phyloP scores from a whole-genome alignment of 2,113 vertebrate genomes.

The Euleptes europaea region DNA sequence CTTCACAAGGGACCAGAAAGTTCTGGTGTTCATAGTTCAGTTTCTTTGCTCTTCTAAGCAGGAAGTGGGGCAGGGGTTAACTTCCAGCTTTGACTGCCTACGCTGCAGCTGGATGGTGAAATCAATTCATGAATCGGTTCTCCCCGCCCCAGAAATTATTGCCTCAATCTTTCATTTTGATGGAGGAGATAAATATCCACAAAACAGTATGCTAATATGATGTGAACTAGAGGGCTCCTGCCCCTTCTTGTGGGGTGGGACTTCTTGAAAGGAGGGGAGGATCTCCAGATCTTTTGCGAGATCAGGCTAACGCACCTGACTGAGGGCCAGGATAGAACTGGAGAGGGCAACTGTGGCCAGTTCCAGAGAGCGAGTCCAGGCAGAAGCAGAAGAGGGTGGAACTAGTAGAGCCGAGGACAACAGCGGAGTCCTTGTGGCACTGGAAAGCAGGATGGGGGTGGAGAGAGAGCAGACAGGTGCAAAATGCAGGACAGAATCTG shows the following conservation, averaged over 20 bases:
- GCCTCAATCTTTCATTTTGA: neutral
- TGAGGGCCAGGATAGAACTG: neutral
- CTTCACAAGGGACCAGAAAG: neutral
- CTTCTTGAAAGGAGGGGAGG: neutral
- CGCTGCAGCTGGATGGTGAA: neutral
- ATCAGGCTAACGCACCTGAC: no score
- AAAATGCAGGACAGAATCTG: no score
- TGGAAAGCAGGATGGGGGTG: neutral
- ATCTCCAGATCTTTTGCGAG: neutral
- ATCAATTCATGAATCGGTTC: rapidly evolving
- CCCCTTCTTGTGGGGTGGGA: neutral
- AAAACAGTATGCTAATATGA: neutral
- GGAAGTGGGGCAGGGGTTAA: neutral
- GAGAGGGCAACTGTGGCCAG: no score
- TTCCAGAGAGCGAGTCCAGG: neutral
- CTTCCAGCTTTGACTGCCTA: no score
- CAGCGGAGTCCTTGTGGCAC: neutral
- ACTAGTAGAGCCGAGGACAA: neutral
- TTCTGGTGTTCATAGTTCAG: neutral
- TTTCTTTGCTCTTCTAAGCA: neutral
- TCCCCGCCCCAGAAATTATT: no score
- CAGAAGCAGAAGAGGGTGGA: neutral
- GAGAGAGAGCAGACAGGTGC: neutral
- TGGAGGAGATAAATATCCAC: neutral
- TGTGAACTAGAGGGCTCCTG: neutral